Evolutionary conservation across 2,797 vertebrate genomes (phyloP).

Genomic region (Coluber constrictor): DNA sequence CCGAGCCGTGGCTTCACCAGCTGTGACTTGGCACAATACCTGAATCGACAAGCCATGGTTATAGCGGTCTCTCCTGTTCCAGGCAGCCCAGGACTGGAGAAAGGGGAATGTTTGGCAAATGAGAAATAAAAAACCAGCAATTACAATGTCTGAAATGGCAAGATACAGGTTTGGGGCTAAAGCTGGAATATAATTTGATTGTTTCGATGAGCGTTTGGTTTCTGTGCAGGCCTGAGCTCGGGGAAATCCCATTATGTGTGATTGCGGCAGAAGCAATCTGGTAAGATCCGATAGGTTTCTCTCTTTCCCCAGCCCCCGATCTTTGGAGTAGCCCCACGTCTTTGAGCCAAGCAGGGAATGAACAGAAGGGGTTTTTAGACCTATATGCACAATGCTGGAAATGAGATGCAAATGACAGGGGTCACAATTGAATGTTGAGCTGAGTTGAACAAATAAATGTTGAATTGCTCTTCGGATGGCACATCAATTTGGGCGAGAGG

Average conservation of each 20-base stretch:
- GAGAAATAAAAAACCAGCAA: not conserved
- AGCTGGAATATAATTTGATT: not conserved
- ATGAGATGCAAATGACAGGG: not conserved
- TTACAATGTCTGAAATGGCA: not conserved
- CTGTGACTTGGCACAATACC: not conserved
- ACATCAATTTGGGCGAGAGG: not conserved
- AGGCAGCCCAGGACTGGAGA: too few relatives aligned
- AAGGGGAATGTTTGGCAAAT: not conserved
- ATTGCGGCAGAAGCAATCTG: not conserved
- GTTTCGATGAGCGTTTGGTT: not conserved
- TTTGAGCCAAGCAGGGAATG: not conserved
- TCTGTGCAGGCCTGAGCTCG: not conserved
- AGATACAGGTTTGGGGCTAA: not conserved
- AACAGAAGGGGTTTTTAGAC: not conserved
- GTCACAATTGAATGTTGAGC: not conserved
- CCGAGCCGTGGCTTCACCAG: not conserved
- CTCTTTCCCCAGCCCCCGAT: not conserved
- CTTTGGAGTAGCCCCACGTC: not conserved
- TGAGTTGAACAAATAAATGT: too few relatives aligned
- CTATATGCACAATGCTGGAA: not conserved
- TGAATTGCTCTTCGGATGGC: not conserved
- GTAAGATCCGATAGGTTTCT: not conserved
- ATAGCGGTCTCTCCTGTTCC: not conserved
- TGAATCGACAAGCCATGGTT: not conserved
- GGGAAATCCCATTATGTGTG: not conserved